These are phyloP conservation scores for Neodiprion lecontei DNA, from an alignment of 1,140 invertebrate genomes.

Conservation along the genomic window DNA sequence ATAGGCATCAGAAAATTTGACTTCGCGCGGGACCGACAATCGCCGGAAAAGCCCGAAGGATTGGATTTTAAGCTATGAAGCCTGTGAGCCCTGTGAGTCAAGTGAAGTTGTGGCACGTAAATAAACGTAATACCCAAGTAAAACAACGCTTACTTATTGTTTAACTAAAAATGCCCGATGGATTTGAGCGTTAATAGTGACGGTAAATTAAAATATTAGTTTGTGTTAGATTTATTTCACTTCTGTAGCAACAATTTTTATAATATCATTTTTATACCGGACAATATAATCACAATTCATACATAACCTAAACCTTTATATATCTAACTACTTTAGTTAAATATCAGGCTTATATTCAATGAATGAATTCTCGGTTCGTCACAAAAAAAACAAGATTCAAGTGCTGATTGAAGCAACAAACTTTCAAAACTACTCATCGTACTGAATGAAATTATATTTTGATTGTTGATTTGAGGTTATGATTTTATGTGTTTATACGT, in stretches of 20 bases:
- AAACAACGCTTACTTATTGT: too few species aligned
- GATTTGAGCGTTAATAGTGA: neutral
- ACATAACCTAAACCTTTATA: neutral
- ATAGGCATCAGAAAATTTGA: too few species aligned
- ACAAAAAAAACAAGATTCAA: neutral
- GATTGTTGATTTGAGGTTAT: neutral
- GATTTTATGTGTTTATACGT: neutral
- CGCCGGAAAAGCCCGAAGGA: too few species aligned
- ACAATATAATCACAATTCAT: neutral
- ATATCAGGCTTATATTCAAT: neutral
- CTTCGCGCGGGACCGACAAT: too few species aligned
- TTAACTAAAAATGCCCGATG: neutral
- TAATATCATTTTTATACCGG: neutral
- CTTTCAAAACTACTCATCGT: neutral
- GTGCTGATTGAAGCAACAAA: neutral
- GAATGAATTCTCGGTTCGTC: neutral
- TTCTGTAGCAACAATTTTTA: neutral
- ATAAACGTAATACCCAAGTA: too few species aligned
- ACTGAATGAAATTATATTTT: neutral
- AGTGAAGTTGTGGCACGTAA: too few species aligned
- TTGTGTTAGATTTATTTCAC: neutral
- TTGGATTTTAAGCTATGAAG: too few species aligned
- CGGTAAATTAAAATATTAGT: neutral
- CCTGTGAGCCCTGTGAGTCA: too few species aligned
- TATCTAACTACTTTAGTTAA: neutral